These are phyloP conservation scores for Antechinus stuartii DNA, from an alignment of 2,113 vertebrate genomes.

Conservation along the genomic window DNA sequence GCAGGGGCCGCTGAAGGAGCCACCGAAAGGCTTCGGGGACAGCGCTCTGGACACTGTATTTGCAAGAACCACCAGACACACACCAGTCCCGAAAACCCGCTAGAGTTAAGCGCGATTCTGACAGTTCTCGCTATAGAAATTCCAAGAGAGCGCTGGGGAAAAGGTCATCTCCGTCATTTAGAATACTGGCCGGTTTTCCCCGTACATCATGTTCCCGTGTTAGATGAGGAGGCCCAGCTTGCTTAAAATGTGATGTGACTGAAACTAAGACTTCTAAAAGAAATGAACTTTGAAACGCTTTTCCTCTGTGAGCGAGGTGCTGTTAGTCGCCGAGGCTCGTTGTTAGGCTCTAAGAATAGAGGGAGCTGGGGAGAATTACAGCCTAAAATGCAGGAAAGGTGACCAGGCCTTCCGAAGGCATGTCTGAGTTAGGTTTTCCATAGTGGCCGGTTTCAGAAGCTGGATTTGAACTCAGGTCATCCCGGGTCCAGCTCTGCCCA, in stretches of 20 bases:
- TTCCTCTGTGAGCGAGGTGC: neutral
- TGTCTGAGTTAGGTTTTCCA: neutral
- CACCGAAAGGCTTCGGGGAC: neutral
- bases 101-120: rapidly evolving
- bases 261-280: neutral
- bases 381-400: neutral
- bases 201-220: neutral
- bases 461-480: too few species aligned
- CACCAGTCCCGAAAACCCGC: neutral
- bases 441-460: neutral
- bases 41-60: neutral
- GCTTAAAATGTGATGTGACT: neutral
- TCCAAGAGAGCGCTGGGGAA: neutral
- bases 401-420: neutral
- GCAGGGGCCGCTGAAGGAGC: neutral
- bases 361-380: too few species aligned
- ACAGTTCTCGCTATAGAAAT: neutral
- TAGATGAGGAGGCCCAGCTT: neutral
- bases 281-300: neutral
- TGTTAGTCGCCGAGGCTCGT: neutral
- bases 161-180: too few species aligned
- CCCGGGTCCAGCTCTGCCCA: too few species aligned
- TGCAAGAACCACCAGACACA: too few species aligned
- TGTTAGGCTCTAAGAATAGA: too few species aligned
- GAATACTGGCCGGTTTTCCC: neutral